Evolutionary conservation across 2,113 vertebrate species (phyloP).

Genomic region (Urocitellus parryii): DNA sequence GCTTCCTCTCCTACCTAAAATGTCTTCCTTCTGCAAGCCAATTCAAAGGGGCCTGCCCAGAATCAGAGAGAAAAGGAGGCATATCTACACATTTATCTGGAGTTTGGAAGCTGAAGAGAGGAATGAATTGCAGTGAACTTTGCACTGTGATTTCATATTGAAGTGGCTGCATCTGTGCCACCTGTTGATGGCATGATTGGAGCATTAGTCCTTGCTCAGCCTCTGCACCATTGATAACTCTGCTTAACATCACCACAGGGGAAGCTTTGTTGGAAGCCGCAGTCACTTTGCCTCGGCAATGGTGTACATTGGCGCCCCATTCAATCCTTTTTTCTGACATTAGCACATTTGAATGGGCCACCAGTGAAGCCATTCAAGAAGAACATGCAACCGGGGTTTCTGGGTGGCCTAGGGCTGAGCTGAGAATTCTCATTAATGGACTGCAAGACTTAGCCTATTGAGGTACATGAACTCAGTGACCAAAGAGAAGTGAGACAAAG

Average conservation of each 20-base stretch:
- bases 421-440: slow-evolving; percentile 90
- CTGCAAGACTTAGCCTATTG: slow-evolving; percentile 88
- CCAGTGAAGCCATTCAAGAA: slow-evolving; percentile 90
- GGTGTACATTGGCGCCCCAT: slow-evolving; percentile 87
- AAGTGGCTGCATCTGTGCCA: slow-evolving; percentile 87
- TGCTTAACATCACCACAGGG: slow-evolving; percentile 88
- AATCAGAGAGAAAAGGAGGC: slow-evolving; percentile 73
- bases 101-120: slow-evolving; percentile 79
- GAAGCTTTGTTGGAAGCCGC: slow-evolving; percentile 87
- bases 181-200: slow-evolving; percentile 89
- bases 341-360: slow-evolving; percentile 91
- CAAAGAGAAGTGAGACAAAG: slow-evolving; percentile 92
- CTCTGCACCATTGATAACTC: slow-evolving; percentile 86
- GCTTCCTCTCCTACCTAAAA: slow-evolving; percentile 62
- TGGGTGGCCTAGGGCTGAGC: slow-evolving; percentile 88
- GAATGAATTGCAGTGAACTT: slow-evolving; percentile 85
- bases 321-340: slow-evolving; percentile 86
- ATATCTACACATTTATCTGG: slow-evolving; percentile 78
- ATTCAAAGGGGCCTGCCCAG: slow-evolving; percentile 71
- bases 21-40: not conserved
- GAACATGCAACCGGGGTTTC: slow-evolving; percentile 87
- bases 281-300: slow-evolving; percentile 90
- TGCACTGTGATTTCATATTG: slow-evolving; percentile 84
- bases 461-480: slow-evolving; percentile 92
- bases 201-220: slow-evolving; percentile 87